Evolutionary conservation across 2,888 invertebrate species (phyloP).

Genomic region (Cyaniris semiargus): DNA sequence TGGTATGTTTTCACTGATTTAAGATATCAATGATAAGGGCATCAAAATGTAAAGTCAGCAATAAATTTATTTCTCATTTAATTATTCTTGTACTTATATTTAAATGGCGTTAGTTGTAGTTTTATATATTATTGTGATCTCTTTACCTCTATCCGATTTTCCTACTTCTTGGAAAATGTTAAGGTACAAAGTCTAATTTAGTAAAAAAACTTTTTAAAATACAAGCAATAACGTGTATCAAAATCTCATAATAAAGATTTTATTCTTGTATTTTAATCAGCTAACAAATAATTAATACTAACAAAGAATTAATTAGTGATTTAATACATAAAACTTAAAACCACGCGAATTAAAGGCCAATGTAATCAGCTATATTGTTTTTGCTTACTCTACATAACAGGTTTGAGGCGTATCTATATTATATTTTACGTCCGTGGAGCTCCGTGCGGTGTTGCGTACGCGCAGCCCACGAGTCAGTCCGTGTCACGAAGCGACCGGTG

Average conservation of each 20-base stretch:
- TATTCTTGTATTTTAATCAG: neutral
- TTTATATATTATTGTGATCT: neutral
- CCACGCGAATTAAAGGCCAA: neutral
- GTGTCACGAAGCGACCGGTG: slow-evolving; percentile 24
- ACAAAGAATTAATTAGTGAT: neutral
- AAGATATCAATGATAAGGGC: neutral
- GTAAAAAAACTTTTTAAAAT: too few relatives aligned
- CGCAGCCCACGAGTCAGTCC: slow-evolving; percentile 29
- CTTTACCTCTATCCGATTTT: too few relatives aligned
- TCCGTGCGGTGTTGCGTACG: slow-evolving; percentile 25
- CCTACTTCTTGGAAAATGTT: neutral
- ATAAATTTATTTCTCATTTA: neutral
- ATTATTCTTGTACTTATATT: neutral
- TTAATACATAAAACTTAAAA: neutral
- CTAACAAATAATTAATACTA: neutral
- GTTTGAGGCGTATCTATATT: slow-evolving; percentile 22
- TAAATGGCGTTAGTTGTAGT: neutral
- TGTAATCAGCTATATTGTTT: slow-evolving; percentile 6
- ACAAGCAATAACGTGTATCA: neutral
- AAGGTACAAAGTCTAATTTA: neutral
- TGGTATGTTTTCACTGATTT: neutral
- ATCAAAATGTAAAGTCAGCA: neutral
- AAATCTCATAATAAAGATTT: neutral
- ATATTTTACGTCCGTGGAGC: neutral
- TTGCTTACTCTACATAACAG: slow-evolving; percentile 26